Conservation (phyloP, 2,888 invertebrate species). For the Acrobasis consociella region DNA sequence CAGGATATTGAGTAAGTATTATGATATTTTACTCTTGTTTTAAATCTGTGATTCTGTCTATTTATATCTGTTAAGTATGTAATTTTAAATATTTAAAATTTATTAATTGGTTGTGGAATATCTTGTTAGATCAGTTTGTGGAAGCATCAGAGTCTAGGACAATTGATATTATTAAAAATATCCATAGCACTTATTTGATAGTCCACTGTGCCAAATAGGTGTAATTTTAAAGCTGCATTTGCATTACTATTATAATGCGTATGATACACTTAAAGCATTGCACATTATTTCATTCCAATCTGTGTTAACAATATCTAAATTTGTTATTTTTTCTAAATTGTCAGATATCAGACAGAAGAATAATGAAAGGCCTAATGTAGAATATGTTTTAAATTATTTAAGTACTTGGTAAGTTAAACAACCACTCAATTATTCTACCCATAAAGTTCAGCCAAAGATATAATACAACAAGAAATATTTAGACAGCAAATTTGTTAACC, state of each 20-base stretch:
- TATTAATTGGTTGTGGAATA: conserved; percentile 37
- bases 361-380: background rate
- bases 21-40: conserved; percentile 17
- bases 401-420: background rate
- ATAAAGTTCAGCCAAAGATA: conserved; percentile 30
- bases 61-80: conserved; percentile 37
- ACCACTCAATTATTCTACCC: background rate
- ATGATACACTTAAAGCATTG: no score
- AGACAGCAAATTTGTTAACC: conserved; percentile 6
- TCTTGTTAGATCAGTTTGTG: conserved; percentile 18
- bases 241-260: background rate
- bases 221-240: conserved; percentile 11
- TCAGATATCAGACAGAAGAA: background rate
- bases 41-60: conserved; percentile 24
- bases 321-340: background rate
- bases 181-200: conserved; percentile 24
- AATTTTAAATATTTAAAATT: conserved; percentile 37
- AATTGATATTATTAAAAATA: conserved; percentile 19
- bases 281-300: background rate
- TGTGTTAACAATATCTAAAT: background rate
- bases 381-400: background rate
- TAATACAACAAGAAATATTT: conserved; percentile 18
- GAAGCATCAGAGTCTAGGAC: conserved; percentile 5
- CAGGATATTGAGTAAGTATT: background rate
- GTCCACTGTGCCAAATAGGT: conserved; percentile 55